phyloP scores from a whole-genome alignment of 2,888 invertebrate genomes.

The Epistrophe grossulariae region DNA sequence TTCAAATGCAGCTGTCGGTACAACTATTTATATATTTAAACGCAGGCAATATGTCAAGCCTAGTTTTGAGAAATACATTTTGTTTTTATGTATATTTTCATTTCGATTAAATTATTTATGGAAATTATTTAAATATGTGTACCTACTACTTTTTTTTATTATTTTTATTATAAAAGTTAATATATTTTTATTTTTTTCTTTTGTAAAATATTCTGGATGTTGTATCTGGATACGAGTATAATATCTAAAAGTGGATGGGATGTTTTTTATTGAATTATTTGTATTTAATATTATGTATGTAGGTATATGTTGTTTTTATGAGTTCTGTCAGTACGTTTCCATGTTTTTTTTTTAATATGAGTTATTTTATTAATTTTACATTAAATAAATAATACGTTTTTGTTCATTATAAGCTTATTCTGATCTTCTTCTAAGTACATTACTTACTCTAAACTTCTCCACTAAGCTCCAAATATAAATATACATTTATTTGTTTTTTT shows the following conservation, averaged over 20 bases:
- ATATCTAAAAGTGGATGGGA: constrained; percentile 42
- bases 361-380: constrained; percentile 47
- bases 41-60: constrained; percentile 25
- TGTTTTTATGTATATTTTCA: background rate
- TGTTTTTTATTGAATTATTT: constrained; percentile 30
- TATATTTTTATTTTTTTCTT: constrained; percentile 7
- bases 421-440: constrained; percentile 41
- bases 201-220: constrained; percentile 29
- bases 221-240: constrained; percentile 20
- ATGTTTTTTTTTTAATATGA: constrained; percentile 44
- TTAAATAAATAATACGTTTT: constrained; percentile 9
- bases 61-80: constrained; percentile 16
- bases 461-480: constrained; percentile 66
- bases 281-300: constrained; percentile 23
- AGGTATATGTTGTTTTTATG: constrained; percentile 31
- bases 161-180: constrained; percentile 38
- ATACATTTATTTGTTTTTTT: constrained; percentile 56
- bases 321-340: constrained; percentile 60
- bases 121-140: constrained; percentile 1
- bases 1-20: constrained; percentile 38
- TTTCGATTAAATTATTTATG: constrained; percentile 23
- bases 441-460: constrained; percentile 49
- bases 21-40: constrained; percentile 23
- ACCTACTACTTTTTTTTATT: background rate
- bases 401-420: constrained; percentile 47